Conservation (phyloP, 2,797 vertebrate genomes). For the Catostomus latipinnis region DNA sequence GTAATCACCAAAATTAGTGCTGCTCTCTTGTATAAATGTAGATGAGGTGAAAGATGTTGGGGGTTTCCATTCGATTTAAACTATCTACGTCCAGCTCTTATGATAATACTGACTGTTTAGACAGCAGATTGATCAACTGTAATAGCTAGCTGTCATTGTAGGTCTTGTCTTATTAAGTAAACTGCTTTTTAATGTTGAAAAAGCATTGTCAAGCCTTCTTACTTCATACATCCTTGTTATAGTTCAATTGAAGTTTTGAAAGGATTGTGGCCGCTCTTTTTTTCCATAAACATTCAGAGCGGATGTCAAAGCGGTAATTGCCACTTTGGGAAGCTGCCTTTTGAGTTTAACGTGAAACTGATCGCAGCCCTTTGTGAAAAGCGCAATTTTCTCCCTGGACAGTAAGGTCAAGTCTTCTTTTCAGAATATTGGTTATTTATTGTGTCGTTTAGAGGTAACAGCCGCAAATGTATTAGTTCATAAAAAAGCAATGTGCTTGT, state of each 20-base stretch:
- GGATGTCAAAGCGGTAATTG: slow-evolving; percentile 78
- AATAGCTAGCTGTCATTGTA: slow-evolving; percentile 49
- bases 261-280: slow-evolving; percentile 43
- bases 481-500: slow-evolving; percentile 69
- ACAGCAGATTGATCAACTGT: slow-evolving; percentile 19
- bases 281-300: slow-evolving; percentile 57
- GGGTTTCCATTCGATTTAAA: slow-evolving; percentile 62
- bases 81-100: slow-evolving; percentile 4
- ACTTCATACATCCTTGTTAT: slow-evolving; percentile 71
- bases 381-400: slow-evolving; percentile 56
- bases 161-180: slow-evolving; percentile 69
- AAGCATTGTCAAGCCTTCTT: slow-evolving; percentile 59
- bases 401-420: slow-evolving; percentile 71
- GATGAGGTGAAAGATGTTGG: slow-evolving; percentile 72
- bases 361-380: slow-evolving; percentile 51
- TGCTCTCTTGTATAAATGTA: slow-evolving; percentile 79
- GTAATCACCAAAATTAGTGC: slow-evolving; percentile 78
- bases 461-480: slow-evolving; percentile 73
- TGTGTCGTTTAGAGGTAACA: slow-evolving; percentile 72
- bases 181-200: slow-evolving; percentile 67
- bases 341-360: slow-evolving; percentile 63
- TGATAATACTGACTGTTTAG: slow-evolving; percentile 61
- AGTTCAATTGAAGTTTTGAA: slow-evolving; percentile 65
- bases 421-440: slow-evolving; percentile 76
- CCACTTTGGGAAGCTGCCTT: slow-evolving; percentile 72